Conservation (phyloP, 2,113 vertebrate species). For the Cynopterus brachyotis region DNA sequence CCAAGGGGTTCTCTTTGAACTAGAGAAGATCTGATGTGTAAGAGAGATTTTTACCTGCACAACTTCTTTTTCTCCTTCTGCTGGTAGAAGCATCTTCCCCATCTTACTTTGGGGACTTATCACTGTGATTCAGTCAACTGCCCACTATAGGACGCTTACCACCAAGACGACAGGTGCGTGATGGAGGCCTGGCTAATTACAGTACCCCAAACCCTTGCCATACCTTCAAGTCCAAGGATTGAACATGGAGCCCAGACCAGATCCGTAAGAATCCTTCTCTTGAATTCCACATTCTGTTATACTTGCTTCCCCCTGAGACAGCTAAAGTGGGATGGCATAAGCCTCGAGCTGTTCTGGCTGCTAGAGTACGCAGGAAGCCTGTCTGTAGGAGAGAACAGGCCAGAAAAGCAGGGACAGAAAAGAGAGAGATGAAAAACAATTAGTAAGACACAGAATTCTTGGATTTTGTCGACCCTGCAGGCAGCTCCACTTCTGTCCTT, state of each 20-base stretch:
- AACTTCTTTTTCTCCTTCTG: background rate
- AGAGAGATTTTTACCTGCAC: background rate
- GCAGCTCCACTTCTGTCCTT: background rate
- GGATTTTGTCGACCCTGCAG: background rate
- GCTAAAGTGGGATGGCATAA: background rate
- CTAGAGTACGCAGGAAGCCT: background rate
- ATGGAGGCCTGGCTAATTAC: background rate
- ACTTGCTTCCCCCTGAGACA: background rate
- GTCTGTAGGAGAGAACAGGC: background rate
- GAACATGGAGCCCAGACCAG: background rate
- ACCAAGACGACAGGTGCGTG: background rate
- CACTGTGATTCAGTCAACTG: background rate
- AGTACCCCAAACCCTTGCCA: too few species aligned
- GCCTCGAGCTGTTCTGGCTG: background rate
- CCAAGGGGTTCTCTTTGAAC: background rate
- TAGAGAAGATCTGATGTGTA: background rate
- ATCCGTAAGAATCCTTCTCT: background rate
- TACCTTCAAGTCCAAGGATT: background rate
- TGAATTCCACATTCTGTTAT: background rate
- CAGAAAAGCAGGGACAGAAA: background rate
- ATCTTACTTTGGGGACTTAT: background rate
- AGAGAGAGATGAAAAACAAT: background rate
- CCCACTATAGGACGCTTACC: background rate
- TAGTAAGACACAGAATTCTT: background rate
- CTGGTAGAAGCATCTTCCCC: background rate